phyloP scores from a whole-genome alignment of 2,797 vertebrate genomes.

The Crocodylus rhombifer region DNA sequence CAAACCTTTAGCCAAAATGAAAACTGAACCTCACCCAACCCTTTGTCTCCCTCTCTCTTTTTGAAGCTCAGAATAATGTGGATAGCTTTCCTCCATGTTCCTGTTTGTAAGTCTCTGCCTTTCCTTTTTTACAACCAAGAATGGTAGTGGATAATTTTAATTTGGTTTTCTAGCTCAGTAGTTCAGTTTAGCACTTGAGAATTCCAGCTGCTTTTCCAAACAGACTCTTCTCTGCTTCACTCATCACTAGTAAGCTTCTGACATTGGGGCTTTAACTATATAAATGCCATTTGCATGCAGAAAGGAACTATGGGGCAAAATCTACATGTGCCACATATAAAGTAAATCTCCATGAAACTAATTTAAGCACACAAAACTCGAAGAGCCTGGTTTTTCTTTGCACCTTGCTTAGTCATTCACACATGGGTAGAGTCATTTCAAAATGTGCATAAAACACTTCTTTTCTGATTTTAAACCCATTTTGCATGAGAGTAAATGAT shows the following conservation, averaged over 20 bases:
- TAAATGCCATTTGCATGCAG: not conserved
- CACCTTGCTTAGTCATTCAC: accelerated
- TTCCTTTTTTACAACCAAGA: not conserved
- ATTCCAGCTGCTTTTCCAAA: not conserved
- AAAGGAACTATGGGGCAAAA: not conserved
- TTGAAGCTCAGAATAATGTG: not conserved
- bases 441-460: not conserved
- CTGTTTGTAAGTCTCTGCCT: accelerated
- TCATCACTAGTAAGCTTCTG: not conserved
- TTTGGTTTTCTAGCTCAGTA: accelerated
- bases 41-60: not conserved
- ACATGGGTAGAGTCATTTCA: not conserved
- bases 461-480: not conserved
- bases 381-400: not conserved
- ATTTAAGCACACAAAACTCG: not conserved
- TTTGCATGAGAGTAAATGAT: not conserved
- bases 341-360: accelerated
- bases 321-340: accelerated
- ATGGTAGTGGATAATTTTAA: not conserved
- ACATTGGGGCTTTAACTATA: not conserved
- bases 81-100: accelerated
- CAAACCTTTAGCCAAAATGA: not conserved
- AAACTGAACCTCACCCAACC: not conserved
- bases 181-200: not conserved
- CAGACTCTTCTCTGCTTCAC: accelerated